Base-by-base conservation (phyloP, 2,113 vertebrate species). In the Anhinga rufa region DNA sequence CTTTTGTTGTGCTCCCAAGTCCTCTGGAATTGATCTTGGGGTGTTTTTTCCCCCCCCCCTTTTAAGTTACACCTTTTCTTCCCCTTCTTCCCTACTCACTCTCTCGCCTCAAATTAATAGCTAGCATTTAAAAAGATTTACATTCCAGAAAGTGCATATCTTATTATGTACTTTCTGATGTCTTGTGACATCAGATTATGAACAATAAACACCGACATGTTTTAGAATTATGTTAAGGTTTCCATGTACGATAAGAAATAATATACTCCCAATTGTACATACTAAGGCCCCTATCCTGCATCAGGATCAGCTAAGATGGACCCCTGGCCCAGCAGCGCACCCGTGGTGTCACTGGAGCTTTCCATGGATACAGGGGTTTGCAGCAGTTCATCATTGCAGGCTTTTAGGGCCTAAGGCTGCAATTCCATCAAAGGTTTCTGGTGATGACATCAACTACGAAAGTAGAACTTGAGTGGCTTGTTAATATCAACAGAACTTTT, bases 401-500 rank as follows among this genome's bases (percentile, higher is more conserved):
- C 95, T 92, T 46, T 60, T 90, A 88, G 94, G 88, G 95, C 88
- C 81, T 89, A 97, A 97, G 96, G 95, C 91, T 95, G 94, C 96
- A 92, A 95, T 97, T 98, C 95, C 95, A 95, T 58, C 93, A 77
- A 80, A 97, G 93, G 96, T 61, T 97, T 96, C 96, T 97, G 95
- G 86, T 97, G 97, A 93, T 97, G 93, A 64, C 55, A 32, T 88
- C 93, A 86, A 96, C 92, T 61, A 17, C 91, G 29, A 95, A 71
- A 95, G 94, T 68, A 69, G 79, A 86, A 69, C 93, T 92, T 82
- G 88, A 93, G 86, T 95, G 81, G 94, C 96, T 93, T 91, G 90
- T 85, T 95, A 74, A 88, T 93, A 95, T 97, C 97, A 96, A 91
- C 97, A 97, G 98, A 97, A 96, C 96, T 97, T 97, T 97, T 95